Evolutionary conservation across 2,888 invertebrate genomes (phyloP).

Genomic region (Harmothoe impar): DNA sequence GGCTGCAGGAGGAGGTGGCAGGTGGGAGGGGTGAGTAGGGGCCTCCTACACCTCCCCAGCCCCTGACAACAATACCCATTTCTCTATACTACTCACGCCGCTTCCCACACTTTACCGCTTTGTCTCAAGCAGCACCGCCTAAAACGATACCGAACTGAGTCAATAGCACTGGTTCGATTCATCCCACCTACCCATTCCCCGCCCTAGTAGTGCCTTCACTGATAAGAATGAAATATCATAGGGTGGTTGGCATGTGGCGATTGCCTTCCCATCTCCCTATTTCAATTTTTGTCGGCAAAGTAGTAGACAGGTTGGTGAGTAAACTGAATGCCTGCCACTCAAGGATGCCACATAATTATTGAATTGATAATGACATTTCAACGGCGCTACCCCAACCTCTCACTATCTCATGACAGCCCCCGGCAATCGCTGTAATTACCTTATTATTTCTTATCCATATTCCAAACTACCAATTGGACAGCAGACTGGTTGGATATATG

Average conservation of each 20-base stretch:
- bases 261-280: neutral
- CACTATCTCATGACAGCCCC: too few species aligned
- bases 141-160: neutral
- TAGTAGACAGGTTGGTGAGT: neutral
- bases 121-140: neutral
- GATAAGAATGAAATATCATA: constrained; percentile 22
- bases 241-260: neutral
- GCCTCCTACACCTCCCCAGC: neutral
- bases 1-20: neutral
- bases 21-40: neutral
- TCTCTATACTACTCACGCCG: neutral
- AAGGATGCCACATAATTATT: neutral
- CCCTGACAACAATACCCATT: constrained; percentile 18
- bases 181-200: neutral
- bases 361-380: neutral
- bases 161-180: constrained; percentile 7
- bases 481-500: too few species aligned
- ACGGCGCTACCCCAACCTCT: neutral
- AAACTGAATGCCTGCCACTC: constrained; percentile 16
- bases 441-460: too few species aligned
- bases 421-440: too few species aligned
- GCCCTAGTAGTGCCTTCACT: neutral
- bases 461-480: too few species aligned
- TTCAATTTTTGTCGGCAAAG: neutral
- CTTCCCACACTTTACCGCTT: neutral